Evolutionary conservation across 2,888 invertebrate species (phyloP).

Genomic region (Liopterus haemorrhoidalis): DNA sequence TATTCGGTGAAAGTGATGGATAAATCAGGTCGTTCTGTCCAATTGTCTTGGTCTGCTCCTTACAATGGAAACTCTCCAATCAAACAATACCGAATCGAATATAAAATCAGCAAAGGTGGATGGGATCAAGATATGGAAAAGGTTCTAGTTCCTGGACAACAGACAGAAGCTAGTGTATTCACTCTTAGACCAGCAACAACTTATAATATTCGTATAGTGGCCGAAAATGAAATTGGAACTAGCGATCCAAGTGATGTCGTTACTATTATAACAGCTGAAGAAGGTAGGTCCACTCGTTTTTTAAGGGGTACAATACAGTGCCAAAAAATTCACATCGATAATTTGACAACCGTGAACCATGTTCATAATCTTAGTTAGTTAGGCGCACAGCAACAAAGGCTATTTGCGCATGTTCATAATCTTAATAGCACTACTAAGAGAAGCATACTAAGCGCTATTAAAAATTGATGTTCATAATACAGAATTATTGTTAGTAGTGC

Average conservation of each 20-base stretch:
- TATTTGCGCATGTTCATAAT: no score
- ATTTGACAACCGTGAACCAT: no score
- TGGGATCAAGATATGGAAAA: conserved; percentile 83
- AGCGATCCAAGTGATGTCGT: conserved; percentile 90
- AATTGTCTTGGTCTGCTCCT: conserved; percentile 86
- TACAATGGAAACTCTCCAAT: conserved; percentile 89
- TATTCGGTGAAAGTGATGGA: conserved; percentile 82
- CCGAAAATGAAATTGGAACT: conserved; percentile 89
- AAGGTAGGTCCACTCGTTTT: no score
- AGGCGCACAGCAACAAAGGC: no score
- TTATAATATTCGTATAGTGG: conserved; percentile 87
- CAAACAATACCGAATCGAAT: conserved; percentile 83
- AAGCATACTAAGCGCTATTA: no score
- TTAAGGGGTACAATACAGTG: no score
- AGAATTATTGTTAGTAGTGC: no score
- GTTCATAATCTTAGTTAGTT: no score
- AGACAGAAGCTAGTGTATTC: conserved; percentile 83
- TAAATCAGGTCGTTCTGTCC: conserved; percentile 84
- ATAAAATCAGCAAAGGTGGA: conserved; percentile 76
- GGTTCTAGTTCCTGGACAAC: conserved; percentile 83
- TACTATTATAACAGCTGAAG: conserved; percentile 92
- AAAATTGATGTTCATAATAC: no score
- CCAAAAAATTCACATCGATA: no score
- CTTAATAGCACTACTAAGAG: no score
- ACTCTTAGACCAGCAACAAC: conserved; percentile 86